phyloP scores from a whole-genome alignment of 2,888 invertebrate genomes.

The Acleris laterana region DNA sequence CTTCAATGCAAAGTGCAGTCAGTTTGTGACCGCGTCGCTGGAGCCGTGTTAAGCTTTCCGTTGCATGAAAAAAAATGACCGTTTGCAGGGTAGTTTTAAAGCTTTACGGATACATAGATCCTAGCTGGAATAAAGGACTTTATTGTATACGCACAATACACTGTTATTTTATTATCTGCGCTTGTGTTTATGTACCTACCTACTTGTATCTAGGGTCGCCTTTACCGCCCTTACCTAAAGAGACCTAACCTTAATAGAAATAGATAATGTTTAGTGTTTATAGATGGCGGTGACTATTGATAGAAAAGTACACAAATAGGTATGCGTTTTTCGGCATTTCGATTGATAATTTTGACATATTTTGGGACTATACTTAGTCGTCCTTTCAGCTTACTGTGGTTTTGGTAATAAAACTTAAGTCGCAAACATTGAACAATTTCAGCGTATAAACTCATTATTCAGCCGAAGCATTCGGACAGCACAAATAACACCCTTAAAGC shows the following conservation, averaged over 20 bases:
- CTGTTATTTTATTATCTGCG: neutral
- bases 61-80: conserved; percentile 24
- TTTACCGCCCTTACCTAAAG: too few relatives aligned
- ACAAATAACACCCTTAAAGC: conserved; percentile 28
- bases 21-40: conserved; percentile 52
- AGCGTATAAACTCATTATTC: conserved; percentile 23
- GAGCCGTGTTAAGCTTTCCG: conserved; percentile 43
- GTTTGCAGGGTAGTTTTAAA: neutral
- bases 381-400: too few relatives aligned
- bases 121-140: neutral
- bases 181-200: too few relatives aligned
- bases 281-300: too few relatives aligned
- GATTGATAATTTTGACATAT: too few relatives aligned
- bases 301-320: too few relatives aligned
- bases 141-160: neutral
- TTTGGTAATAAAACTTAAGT: conserved; percentile 5
- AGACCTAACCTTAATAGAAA: too few relatives aligned
- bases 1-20: conserved; percentile 59
- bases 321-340: too few relatives aligned
- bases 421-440: conserved; percentile 11
- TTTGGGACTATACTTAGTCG: too few relatives aligned
- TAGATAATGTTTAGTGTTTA: too few relatives aligned
- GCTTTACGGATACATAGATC: neutral
- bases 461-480: conserved; percentile 8
- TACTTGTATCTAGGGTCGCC: too few relatives aligned